A percentile compares a stretch with the other conserved stretches of the same genome.
phyloP scores from a whole-genome alignment of 2,797 vertebrate species.

The Garrulus glandarius region DNA sequence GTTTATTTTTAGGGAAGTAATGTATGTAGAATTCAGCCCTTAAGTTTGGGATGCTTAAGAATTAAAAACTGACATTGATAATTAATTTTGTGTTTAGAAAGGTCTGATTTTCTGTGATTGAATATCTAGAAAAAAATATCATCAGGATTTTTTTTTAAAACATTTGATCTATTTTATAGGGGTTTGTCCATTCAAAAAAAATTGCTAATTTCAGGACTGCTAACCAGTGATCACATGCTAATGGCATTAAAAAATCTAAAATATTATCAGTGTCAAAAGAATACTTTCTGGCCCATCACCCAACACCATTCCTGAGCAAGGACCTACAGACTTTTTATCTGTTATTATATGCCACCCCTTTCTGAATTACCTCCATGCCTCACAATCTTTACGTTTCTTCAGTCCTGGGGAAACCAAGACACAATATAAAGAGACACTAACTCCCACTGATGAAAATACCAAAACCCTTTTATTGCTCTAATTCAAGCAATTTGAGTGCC shows the following conservation, averaged over 20 bases:
- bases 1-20: conserved; percentile 2
- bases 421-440: no score
- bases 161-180: neutral
- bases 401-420: no score
- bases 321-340: neutral
- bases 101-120: neutral
- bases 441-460: neutral
- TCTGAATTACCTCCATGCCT: no score
- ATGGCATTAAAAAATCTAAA: neutral
- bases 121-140: neutral
- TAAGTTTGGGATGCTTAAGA: neutral
- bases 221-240: neutral
- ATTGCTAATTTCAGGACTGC: neutral
- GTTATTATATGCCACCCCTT: neutral
- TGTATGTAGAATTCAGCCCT: neutral
- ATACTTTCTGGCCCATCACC: neutral
- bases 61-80: neutral
- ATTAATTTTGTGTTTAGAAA: neutral
- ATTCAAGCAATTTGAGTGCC: neutral
- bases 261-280: neutral
- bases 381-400: no score
- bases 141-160: neutral
- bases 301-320: neutral
- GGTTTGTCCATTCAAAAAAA: neutral
- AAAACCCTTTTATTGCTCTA: neutral